A percentile compares a stretch with the other conserved stretches of the same genome.
Conservation (phyloP, 2,113 vertebrate genomes). For the Andinoacara biseriatus region DNA sequence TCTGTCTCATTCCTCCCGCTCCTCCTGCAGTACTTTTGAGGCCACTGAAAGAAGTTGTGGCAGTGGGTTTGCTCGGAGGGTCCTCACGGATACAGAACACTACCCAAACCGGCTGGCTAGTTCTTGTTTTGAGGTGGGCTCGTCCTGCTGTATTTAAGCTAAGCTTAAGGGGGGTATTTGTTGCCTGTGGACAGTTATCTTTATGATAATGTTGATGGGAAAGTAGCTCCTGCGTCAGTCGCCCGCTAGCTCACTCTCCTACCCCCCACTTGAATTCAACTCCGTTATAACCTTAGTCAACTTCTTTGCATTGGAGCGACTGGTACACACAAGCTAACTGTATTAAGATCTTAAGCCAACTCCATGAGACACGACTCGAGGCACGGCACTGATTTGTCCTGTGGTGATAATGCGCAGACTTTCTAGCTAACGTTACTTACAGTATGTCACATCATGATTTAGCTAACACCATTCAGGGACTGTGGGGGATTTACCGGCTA, state of each 20-base stretch:
- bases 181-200: not conserved
- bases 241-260: slow-evolving; percentile 15
- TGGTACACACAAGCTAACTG: slow-evolving; percentile 8
- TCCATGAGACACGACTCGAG: not conserved
- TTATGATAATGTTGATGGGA: not conserved
- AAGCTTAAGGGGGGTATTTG: not conserved
- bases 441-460: slow-evolving; percentile 19
- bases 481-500: slow-evolving; percentile 7
- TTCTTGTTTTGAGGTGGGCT: not conserved
- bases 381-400: not conserved
- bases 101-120: not conserved
- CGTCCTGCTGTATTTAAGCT: slow-evolving; percentile 23
- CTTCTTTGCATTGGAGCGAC: not conserved
- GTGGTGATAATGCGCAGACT: not conserved
- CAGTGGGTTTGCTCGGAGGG: not conserved
- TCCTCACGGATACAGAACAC: not conserved
- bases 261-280: not conserved
- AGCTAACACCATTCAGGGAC: slow-evolving; percentile 7
- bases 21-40: not conserved
- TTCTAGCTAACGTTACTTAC: not conserved
- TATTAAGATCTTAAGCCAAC: not conserved
- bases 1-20: not conserved
- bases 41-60: slow-evolving; percentile 46
- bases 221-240: slow-evolving; percentile 7
- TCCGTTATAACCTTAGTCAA: not conserved